phyloP scores from a whole-genome alignment of 2,113 vertebrate genomes.

The Alaudala cheleensis region DNA sequence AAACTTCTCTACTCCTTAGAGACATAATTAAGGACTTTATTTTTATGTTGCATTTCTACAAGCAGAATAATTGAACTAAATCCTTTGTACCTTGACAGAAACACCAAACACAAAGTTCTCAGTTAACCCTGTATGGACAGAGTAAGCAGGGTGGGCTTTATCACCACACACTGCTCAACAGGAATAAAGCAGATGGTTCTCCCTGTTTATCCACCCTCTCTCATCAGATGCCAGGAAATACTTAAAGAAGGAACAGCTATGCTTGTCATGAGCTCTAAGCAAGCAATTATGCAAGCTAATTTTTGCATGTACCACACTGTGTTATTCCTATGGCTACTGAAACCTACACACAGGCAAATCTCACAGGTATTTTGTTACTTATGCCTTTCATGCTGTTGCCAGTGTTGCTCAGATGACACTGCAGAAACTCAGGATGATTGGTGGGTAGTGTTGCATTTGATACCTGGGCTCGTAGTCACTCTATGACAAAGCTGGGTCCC shows the following conservation, averaged over 20 bases:
- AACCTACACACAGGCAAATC: neutral
- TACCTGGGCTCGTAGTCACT: neutral
- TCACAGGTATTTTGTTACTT: neutral
- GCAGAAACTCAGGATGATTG: neutral
- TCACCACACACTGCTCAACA: neutral
- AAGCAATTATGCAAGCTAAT: neutral
- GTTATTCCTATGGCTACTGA: neutral
- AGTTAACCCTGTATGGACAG: neutral
- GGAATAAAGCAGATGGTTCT: neutral
- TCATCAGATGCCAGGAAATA: neutral
- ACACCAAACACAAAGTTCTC: neutral
- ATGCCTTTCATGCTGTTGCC: neutral
- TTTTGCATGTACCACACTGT: neutral
- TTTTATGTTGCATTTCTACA: neutral
- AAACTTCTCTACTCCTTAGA: neutral
- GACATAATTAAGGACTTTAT: neutral
- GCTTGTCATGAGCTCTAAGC: neutral
- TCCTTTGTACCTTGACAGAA: neutral
- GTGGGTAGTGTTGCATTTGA: neutral
- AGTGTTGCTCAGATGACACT: neutral
- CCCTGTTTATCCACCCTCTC: neutral
- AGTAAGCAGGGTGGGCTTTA: neutral
- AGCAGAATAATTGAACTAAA: neutral
- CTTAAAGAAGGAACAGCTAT: neutral
- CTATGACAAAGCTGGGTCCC: neutral